Evolutionary conservation across 2,888 invertebrate genomes (phyloP), one percentile per base, ranked within the genome.

Genomic region (Neoitamus cyanurus): DNA sequence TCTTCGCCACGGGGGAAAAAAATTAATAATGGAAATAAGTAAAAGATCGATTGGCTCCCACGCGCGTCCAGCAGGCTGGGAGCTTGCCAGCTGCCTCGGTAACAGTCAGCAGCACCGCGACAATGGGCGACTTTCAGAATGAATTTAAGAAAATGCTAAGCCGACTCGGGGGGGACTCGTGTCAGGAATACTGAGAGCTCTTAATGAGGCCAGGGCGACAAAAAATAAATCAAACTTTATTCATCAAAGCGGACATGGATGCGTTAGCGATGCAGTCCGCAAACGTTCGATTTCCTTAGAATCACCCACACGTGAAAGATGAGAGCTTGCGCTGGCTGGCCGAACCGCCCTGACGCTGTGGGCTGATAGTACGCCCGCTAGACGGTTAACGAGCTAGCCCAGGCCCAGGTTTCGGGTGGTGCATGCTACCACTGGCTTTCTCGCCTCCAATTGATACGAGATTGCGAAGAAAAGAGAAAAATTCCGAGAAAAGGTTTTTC

Each of bases 221-320:
- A 78, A 78, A 78, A 78, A 78, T 15, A 42, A 82, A 82, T 82
- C 82, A 82, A 69, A 46, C 6, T 69, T 80, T 80, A 80, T 80
- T 80, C 78, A 58, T 80, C 48, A 58, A 82, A 82, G 69, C 82
- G 82, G 82, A 82, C 82, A 82, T 82, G 37, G 58, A 82, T 82
- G 82, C 82, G 82, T 82, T 82, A 36, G 69, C 69, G 69, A 82
- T 82, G 82, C 82, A 82, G 36, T 68, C 68, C 37, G 69, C 69
- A 82, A 82, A 82, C 69, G 31, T 82, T 82, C 69, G 69, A 82
- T 82, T 82, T 82, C 82, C 82, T 82, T 69, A 68, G 69, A 82
- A 82, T 69, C 82, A 82, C 82, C 82, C 82, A 82, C 82, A 82
- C 82, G 82, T 82, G 82, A 82, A 82, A 82, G 69, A 82, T 37